Evolutionary conservation across 2,797 vertebrate genomes (phyloP).

Genomic region (Nannoperca obscura): DNA sequence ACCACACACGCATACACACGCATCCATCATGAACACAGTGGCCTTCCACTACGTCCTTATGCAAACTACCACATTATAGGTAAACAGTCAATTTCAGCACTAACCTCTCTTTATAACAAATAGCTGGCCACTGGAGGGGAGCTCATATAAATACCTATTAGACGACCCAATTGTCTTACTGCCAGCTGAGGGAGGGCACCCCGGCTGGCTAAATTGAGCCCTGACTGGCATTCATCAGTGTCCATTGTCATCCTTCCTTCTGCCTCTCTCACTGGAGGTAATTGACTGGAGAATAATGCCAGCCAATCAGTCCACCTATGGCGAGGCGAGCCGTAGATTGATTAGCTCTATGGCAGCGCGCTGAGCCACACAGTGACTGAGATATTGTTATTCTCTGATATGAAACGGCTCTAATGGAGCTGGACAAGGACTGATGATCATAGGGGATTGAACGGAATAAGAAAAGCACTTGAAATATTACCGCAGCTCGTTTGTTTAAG

Average conservation of each 20-base stretch:
- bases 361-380: conserved; percentile 49
- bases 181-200: conserved; percentile 71
- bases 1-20: conserved; percentile 4
- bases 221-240: conserved; percentile 82
- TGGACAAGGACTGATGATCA: conserved; percentile 77
- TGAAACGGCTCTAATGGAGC: conserved; percentile 76
- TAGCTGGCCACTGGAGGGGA: conserved; percentile 66
- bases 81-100: conserved; percentile 73
- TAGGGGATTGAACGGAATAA: conserved; percentile 67
- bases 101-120: conserved; percentile 77
- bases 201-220: conserved; percentile 78
- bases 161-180: conserved; percentile 81
- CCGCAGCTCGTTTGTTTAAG: conserved; percentile 68
- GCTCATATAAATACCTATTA: conserved; percentile 84
- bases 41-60: conserved; percentile 44
- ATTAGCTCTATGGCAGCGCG: conserved; percentile 63
- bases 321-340: conserved; percentile 73
- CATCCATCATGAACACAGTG: conserved; percentile 15
- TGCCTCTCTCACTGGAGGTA: conserved; percentile 76
- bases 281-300: conserved; percentile 85
- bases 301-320: conserved; percentile 78
- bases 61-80: conserved; percentile 56
- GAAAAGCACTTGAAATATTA: conserved; percentile 66
- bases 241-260: conserved; percentile 77
- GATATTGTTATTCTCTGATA: conserved; percentile 78